Evolutionary conservation across 2,888 invertebrate species (phyloP), one percentile per base, ranked within the genome.

Genomic region (Tineola bisselliella): DNA sequence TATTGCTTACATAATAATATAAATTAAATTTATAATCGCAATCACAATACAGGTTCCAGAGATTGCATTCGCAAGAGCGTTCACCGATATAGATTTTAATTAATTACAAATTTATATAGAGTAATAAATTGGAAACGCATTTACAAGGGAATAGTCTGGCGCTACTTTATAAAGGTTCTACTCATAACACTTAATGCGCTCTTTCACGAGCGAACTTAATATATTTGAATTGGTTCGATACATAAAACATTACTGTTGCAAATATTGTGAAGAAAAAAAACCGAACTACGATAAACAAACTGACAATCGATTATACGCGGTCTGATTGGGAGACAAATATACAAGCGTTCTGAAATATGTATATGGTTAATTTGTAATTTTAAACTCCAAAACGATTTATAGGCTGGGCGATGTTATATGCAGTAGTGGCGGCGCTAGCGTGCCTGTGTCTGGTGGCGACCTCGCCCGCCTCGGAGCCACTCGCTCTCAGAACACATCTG

Each of bases 391-490:
- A 25, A 4, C 25, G 2, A 17, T 31, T 58, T 12, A 5, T 75
- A 86, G 83, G 72, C 77, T 68, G 77, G 84, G 87, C 84, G 81
- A 87, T 86, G 87, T 81, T 84, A 81, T 81, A 76, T 67, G 79
- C 73, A 72, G 77, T 71, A 64, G 78, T 75, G 71, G 79, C 77
- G 74, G 80, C 75, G 79, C 75, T 87, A 68, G 86, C 84, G 84
- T 86, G 86, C 81, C 84, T 87, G 66, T 78, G 76, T 75, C 70
- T 84, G 83, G 86, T 83, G 79, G 81, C 82, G 74, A 72, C 78
- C 68, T 80, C 61, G 3, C 61, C 82, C 77, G 80, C 81, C 65
- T 71, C 79, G 64, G 82, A 81, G 67, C 69, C 74, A 60, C 75
- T 80, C 72, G 70, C 66, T 67, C 68, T 80, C 65, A 76, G 83